Evolutionary conservation across 2,888 invertebrate species (phyloP).

Genomic region (Ectemnius lituratus): DNA sequence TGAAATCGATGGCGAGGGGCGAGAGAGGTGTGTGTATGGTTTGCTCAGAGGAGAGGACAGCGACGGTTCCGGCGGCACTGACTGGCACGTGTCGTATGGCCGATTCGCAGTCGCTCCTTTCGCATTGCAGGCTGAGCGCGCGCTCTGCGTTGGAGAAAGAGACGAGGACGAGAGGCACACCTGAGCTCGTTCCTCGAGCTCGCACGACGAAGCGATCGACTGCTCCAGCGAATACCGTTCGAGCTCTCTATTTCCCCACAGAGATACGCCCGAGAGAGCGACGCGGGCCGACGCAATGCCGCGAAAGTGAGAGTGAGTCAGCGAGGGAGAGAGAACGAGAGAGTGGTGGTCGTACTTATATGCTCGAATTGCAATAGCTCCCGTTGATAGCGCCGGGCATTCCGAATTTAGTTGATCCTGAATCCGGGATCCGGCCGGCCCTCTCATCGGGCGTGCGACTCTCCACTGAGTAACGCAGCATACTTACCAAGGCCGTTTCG

Average conservation of each 20-base stretch:
- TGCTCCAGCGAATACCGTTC: constrained; percentile 48
- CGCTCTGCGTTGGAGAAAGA: constrained; percentile 16
- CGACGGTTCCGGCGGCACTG: not conserved
- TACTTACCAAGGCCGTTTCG: too few relatives aligned
- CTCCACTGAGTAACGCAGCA: too few relatives aligned
- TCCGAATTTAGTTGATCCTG: too few relatives aligned
- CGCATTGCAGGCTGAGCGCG: constrained; percentile 18
- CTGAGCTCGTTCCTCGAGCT: constrained; percentile 46
- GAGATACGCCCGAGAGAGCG: constrained; percentile 24
- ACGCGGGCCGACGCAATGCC: not conserved
- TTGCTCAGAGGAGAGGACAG: not conserved
- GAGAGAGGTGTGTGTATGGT: not conserved
- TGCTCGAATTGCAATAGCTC: constrained; percentile 22
- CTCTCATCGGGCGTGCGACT: too few relatives aligned
- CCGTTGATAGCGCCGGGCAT: too few relatives aligned
- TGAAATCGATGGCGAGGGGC: not conserved
- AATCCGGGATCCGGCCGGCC: too few relatives aligned
- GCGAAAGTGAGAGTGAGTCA: not conserved
- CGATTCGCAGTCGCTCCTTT: constrained; percentile 5
- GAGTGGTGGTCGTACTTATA: not conserved
- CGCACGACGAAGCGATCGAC: constrained; percentile 53
- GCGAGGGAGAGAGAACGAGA: not conserved
- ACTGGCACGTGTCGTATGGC: constrained; percentile 24
- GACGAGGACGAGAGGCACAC: constrained; percentile 39
- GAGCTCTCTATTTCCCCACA: constrained; percentile 50